A percentile compares a stretch with the other conserved stretches of the same genome.
Evolutionary conservation across 1,140 invertebrate species (phyloP).

Genomic region (Zaprionus tsacasi): DNA sequence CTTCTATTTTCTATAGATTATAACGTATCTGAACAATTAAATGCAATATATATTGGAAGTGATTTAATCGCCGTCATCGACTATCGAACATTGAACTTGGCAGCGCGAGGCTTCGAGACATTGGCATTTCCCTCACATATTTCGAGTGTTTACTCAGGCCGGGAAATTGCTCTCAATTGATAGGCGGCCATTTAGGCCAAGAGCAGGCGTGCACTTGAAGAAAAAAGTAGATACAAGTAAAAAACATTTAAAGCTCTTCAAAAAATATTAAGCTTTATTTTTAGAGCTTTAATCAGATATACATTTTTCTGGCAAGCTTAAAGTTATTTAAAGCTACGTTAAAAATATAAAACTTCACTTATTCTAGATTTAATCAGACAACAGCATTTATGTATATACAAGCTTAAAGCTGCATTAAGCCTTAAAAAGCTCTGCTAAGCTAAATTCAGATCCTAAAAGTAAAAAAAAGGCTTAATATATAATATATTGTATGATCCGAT

Average conservation of each 20-base stretch:
- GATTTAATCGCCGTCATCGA: conserved; percentile 34
- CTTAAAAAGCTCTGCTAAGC: neutral
- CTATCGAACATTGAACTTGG: conserved; percentile 71
- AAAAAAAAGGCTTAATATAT: neutral
- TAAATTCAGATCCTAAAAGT: no score
- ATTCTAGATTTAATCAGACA: no score
- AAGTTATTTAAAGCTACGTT: no score
- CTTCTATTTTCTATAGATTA: conserved; percentile 9
- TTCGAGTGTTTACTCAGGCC: conserved; percentile 12
- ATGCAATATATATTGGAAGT: conserved; percentile 24
- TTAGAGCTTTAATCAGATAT: no score
- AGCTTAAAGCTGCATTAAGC: neutral
- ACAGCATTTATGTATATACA: no score
- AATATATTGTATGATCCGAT: no score
- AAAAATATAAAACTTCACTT: no score
- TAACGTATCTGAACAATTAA: conserved; percentile 14
- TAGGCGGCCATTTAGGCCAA: conserved; percentile 14
- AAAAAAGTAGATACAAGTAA: neutral
- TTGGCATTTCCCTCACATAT: conserved; percentile 16
- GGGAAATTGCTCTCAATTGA: conserved; percentile 4
- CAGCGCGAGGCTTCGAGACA: neutral
- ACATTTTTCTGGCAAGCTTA: no score
- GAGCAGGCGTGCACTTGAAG: neutral
- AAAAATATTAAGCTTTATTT: no score
- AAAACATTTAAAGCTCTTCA: neutral